Base-by-base conservation (phyloP, 2,888 invertebrate genomes). In the Philonicus albiceps region DNA sequence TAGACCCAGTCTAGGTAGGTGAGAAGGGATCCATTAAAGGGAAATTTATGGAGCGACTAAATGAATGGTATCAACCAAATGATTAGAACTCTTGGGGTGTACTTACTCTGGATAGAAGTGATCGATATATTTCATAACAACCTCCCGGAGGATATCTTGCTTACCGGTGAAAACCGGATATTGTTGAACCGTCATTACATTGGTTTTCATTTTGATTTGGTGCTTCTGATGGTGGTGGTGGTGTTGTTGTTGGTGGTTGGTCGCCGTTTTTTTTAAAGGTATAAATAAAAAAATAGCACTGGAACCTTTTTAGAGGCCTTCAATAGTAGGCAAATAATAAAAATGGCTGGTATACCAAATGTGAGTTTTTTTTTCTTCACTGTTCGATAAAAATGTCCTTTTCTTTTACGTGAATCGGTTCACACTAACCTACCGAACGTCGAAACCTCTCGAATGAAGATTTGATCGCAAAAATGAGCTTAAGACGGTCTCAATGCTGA, bases 41-140 rank as follows among this genome's bases (percentile, higher is more conserved):
- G 49, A 43, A n/a, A 78, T 78, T 78, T 27, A 78, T 43, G 78
- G 49, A 49, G 22, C 43, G 78, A 19, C 2, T 75, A 40, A 49
- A 30, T 43, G 49, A 27, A n/a, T 5, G 76, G 49, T 76, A 76
- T 76, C 37, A 78, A 30, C 22, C 7, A 49, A n/a, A 78, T 78
- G 30, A 43, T 78, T 74, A 37, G 31, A 27, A 27, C 74, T 74
- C 27, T 64, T 8, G 64, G 74, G 37, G 11, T 27, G n/a, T 86
- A 95, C 95, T 95, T 91, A 95, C 95, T 94, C 94, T 90, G 95
- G 95, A 91, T 95, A 94, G 93, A 95, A 95, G 92, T 95, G 95
- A 93, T 95, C 95, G 90, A 95, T 94, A 92, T 95, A 95, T 92
- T 95, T 95, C 93, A 94, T 94, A 91, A 95, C 95, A 89, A 95